Base-by-base conservation (phyloP, 2,797 vertebrate species). In the Danio aesculapii region DNA sequence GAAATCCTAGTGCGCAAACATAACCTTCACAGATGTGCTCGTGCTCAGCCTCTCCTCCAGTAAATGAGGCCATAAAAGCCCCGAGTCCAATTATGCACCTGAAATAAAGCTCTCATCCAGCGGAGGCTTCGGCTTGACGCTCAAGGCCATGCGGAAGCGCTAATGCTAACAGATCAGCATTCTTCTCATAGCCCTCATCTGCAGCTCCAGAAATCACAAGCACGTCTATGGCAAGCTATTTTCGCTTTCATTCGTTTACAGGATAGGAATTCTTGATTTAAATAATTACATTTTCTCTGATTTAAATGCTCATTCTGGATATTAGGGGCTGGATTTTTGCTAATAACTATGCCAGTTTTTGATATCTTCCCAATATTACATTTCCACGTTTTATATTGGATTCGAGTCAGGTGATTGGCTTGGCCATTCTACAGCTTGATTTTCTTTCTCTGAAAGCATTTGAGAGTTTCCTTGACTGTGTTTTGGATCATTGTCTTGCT, bases 201-300 rank as follows among this genome's bases (percentile, higher is more conserved):
- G 92, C 91, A 89, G 90, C 91, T 91, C 90, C 93, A 93, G 92
- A 94, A 93, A 94, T 96, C 94, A 95, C 94, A 94, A 94, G 94
- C 92, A 93, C 94, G 94, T 95, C 83, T 86, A 79, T 77, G 73
- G 52, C 81, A 82, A 87, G 83, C 82, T 77, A 77, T 81, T 75
- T 84, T 87, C 83, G 5, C 30, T 30, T 30, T 30, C 30, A 30
- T 30, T 30, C 30, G 30, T 30, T 30, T 30, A 30, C 30, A 30
- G 3, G 30, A 30, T 3, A 30, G 1, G 3, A 30, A 30, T 30
- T 30, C 30, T 30, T 30, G 30, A 30, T 30, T 30, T 30, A 30
- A 30, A 30, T 30, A 30, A 30, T 30, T 30, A 30, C 30, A 3
- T 30, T 30, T 30, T 30, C 30, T 30, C 30, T 30, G 30, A 3